Percentiles rank a stretch among this genome's conserved stretches.
Conservation (phyloP, 1,140 invertebrate species). For the Aphis craccivora region DNA sequence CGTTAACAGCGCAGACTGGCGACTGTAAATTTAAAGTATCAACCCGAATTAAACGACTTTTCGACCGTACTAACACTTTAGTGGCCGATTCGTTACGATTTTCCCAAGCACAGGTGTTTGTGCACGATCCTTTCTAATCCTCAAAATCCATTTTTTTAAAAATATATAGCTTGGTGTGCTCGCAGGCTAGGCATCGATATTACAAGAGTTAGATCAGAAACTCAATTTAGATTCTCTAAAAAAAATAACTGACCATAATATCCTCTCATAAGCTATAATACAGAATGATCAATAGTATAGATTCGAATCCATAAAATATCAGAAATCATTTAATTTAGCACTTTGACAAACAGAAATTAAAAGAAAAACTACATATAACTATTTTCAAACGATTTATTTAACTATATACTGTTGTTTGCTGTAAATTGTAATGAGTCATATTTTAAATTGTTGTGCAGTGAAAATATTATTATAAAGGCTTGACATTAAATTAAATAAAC, state of each 20-base stretch:
- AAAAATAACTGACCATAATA: neutral
- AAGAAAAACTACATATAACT: neutral
- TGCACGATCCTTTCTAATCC: fast-evolving
- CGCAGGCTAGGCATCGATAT: neutral
- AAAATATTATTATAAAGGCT: neutral
- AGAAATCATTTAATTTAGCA: neutral
- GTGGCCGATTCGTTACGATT: neutral
- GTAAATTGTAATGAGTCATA: neutral
- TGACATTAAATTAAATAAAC: neutral
- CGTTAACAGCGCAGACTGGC: neutral
- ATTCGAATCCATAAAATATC: neutral
- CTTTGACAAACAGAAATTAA: neutral
- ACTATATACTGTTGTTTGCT: neutral
- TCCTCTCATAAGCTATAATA: no score
- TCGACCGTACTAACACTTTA: neutral
- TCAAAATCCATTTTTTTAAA: neutral
- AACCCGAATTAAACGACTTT: neutral
- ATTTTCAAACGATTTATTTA: neutral
- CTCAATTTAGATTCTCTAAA: neutral
- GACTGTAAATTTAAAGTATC: neutral
- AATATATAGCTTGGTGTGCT: no score
- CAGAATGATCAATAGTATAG: neutral
- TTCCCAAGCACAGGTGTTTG: neutral
- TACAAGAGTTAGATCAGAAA: neutral
- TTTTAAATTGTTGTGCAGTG: neutral